Percentiles rank a stretch among this genome's conserved stretches.
These are phyloP conservation scores for Polypterus bichir DNA, from an alignment of 2,113 vertebrate genomes.

Conservation along the genomic window DNA sequence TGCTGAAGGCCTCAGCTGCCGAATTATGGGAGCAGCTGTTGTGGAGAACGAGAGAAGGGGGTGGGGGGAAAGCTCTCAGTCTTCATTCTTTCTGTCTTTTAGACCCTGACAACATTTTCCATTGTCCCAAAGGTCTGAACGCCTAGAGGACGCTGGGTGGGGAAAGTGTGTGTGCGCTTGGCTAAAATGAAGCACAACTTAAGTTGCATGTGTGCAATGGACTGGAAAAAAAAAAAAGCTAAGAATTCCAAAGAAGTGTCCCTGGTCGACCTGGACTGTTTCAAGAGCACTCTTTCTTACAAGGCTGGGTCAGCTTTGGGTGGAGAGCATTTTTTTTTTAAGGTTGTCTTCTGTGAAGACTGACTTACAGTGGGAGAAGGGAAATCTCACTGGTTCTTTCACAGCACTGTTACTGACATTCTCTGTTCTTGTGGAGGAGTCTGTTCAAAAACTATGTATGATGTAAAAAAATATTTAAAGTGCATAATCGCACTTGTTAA, in stretches of 20 bases:
- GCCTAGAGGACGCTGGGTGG: background rate
- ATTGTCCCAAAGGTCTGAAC: conserved; percentile 31
- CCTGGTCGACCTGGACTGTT: conserved; percentile 42
- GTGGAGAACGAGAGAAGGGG: conserved; percentile 22
- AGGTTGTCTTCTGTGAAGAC: conserved; percentile 90
- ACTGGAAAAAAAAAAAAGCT: conserved; percentile 27
- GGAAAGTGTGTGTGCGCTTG: too few relatives aligned
- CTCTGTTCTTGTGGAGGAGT: conserved; percentile 59
- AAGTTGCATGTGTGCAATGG: conserved; percentile 30
- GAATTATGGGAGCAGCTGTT: conserved; percentile 43
- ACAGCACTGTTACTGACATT: conserved; percentile 42
- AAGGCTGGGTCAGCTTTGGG: conserved; percentile 33
- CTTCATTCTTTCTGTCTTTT: conserved; percentile 19
- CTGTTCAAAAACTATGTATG: conserved; percentile 26
- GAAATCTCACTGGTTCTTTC: conserved; percentile 26
- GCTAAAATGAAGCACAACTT: too few relatives aligned
- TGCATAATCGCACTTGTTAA: conserved; percentile 35
- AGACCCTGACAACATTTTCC: conserved; percentile 27
- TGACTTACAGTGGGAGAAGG: conserved; percentile 35
- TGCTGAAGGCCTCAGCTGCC: conserved; percentile 41
- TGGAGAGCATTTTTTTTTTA: conserved; percentile 22
- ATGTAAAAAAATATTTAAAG: conserved; percentile 26
- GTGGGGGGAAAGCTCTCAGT: conserved; percentile 13
- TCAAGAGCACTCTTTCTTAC: conserved; percentile 33
- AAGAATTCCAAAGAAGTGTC: conserved; percentile 37